Evolutionary conservation across 2,888 invertebrate genomes (phyloP).

Genomic region (Drosophila parthenogenetica): DNA sequence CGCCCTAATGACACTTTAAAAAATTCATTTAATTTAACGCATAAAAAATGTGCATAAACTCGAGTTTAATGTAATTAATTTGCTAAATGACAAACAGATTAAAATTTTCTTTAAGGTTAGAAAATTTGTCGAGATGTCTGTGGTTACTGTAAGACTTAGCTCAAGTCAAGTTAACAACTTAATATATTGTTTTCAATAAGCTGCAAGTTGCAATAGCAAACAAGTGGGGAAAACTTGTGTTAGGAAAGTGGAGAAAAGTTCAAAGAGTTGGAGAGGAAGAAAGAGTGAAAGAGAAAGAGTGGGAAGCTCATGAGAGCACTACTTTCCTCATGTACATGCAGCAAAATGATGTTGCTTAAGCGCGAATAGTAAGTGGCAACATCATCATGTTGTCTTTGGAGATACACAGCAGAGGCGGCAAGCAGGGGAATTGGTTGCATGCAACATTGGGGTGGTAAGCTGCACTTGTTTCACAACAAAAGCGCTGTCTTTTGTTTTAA

Average conservation of each 20-base stretch:
- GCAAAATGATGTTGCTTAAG: conserved; percentile 60
- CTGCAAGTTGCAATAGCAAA: conserved; percentile 13
- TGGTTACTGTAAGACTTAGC: conserved; percentile 1
- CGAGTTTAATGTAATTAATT: conserved; percentile 57
- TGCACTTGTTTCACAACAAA: conserved; percentile 29
- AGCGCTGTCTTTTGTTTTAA: conserved; percentile 44
- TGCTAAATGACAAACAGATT: conserved; percentile 37
- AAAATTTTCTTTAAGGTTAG: conserved; percentile 8
- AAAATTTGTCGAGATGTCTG: conserved; percentile 5
- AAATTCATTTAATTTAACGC: conserved; percentile 42
- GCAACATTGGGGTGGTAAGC: neutral
- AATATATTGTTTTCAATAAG: conserved; percentile 27
- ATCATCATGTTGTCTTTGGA: conserved; percentile 50
- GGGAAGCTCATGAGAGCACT: conserved; percentile 12
- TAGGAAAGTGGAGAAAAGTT: neutral
- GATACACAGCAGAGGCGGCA: neutral
- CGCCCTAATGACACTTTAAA: conserved; percentile 70
- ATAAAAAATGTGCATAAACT: conserved; percentile 54
- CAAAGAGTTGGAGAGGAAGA: neutral
- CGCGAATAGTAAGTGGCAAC: conserved; percentile 73
- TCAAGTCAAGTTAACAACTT: conserved; percentile 13
- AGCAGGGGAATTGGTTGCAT: neutral
- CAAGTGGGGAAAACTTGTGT: neutral
- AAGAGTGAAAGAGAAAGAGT: no score
- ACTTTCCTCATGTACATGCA: conserved; percentile 26